phyloP scores from a whole-genome alignment of 2,797 vertebrate species.

The Pseudocheirus occidentalis region DNA sequence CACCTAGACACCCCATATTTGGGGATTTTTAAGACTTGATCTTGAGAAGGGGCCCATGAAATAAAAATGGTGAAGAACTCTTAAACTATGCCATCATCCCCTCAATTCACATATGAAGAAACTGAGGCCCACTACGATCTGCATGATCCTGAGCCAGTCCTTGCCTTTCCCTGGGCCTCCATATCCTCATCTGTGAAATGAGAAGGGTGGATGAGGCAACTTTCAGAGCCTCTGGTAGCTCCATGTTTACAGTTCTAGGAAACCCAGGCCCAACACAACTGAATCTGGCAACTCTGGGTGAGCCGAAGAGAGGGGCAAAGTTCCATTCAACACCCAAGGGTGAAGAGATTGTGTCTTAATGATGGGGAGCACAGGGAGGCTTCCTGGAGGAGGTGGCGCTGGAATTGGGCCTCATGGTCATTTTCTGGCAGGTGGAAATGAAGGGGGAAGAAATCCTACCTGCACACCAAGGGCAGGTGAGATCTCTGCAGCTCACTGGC shows the following conservation, averaged over 20 bases:
- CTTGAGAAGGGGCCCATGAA: background rate
- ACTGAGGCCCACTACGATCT: background rate
- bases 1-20: too few relatives aligned
- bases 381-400: background rate
- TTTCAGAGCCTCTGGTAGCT: too few relatives aligned
- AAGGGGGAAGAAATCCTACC: background rate
- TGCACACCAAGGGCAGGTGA: too few relatives aligned
- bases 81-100: too few relatives aligned
- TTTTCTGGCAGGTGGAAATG: background rate
- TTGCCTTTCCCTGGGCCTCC: background rate
- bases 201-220: too few relatives aligned
- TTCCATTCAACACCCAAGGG: background rate
- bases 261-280: too few relatives aligned
- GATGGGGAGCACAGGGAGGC: background rate
- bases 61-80: too few relatives aligned
- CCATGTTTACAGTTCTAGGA: too few relatives aligned
- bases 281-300: background rate
- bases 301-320: background rate
- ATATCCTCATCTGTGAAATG: background rate
- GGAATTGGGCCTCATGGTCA: background rate
- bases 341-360: too few relatives aligned
- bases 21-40: background rate
- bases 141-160: too few relatives aligned
- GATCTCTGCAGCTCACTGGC: too few relatives aligned
- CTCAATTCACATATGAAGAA: background rate